Evolutionary conservation across 1,140 invertebrate genomes (phyloP).

Genomic region (Mya arenaria): DNA sequence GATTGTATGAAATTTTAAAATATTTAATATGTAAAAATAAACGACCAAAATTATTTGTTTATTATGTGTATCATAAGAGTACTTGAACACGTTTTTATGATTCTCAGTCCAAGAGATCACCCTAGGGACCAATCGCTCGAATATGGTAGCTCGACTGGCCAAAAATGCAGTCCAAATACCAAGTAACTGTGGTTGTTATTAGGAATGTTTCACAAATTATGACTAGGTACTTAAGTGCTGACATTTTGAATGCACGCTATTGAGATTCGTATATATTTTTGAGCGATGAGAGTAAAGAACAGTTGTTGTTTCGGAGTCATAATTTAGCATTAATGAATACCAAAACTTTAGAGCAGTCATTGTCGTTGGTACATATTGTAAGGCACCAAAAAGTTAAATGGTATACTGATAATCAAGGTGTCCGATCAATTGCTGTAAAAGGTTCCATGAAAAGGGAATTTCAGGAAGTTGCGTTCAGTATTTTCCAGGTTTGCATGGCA

Average conservation of each 20-base stretch:
- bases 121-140: too few species aligned
- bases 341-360: not conserved
- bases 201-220: slow-evolving; percentile 48
- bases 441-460: slow-evolving; percentile 32
- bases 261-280: not conserved
- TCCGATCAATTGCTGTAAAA: slow-evolving; percentile 43
- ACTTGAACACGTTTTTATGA: too few species aligned
- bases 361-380: slow-evolving; percentile 1
- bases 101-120: too few species aligned
- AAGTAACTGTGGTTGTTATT: too few species aligned
- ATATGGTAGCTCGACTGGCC: too few species aligned
- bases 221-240: slow-evolving; percentile 43
- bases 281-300: not conserved
- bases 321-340: not conserved
- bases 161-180: too few species aligned
- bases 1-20: too few species aligned
- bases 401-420: slow-evolving; percentile 49
- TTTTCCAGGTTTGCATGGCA: slow-evolving; percentile 6
- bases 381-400: slow-evolving; percentile 41
- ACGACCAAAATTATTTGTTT: too few species aligned
- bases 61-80: too few species aligned
- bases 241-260: slow-evolving; percentile 24
- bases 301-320: not conserved
- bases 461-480: not conserved
- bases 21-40: too few species aligned